Evolutionary conservation across 2,797 vertebrate genomes (phyloP).

Genomic region (Pitangus sulphuratus): DNA sequence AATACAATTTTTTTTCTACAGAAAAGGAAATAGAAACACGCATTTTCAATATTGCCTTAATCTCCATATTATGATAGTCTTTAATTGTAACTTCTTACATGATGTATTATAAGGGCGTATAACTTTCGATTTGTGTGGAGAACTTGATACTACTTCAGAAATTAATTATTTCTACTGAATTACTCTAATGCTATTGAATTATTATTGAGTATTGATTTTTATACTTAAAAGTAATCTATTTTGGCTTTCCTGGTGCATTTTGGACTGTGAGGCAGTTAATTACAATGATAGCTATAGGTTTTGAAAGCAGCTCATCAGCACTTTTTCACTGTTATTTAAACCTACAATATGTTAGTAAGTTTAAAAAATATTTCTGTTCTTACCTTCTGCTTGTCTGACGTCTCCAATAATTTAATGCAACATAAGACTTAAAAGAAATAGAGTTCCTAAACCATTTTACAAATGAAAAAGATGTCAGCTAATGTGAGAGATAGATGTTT

Average conservation of each 20-base stretch:
- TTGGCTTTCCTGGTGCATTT: background rate
- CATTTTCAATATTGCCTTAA: background rate
- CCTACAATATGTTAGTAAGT: background rate
- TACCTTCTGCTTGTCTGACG: background rate
- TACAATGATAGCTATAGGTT: background rate
- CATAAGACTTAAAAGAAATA: background rate
- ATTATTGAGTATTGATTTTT: background rate
- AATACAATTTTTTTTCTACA: background rate
- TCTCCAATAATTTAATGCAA: background rate
- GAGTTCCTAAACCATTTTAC: background rate
- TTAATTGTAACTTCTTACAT: background rate
- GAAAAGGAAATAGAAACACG: background rate
- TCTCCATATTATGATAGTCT: background rate
- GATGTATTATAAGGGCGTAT: background rate
- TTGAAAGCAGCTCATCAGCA: background rate
- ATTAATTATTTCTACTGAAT: background rate
- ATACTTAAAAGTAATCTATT: background rate
- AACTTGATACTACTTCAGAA: background rate
- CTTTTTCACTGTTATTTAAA: background rate
- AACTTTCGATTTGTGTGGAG: background rate
- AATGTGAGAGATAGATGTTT: background rate
- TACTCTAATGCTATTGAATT: background rate
- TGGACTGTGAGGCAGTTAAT: background rate
- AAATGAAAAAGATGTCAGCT: background rate
- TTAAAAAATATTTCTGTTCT: background rate